These are phyloP conservation scores for Agrotis segetum DNA, from an alignment of 2,888 invertebrate species.

Conservation along the genomic window DNA sequence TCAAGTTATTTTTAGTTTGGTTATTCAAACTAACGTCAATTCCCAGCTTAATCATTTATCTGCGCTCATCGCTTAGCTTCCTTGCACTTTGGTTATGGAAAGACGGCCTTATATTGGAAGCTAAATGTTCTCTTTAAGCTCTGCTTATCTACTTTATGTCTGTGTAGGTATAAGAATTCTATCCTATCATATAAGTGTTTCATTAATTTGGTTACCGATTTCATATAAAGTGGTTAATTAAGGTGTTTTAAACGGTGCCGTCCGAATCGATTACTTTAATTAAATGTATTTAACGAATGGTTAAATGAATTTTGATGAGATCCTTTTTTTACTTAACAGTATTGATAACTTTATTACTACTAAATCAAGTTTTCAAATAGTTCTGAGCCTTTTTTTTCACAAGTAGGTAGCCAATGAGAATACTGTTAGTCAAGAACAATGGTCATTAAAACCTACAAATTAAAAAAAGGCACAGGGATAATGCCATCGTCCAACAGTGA, in stretches of 20 bases:
- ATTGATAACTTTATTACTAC: constrained; percentile 11
- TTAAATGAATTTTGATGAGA: constrained; percentile 45
- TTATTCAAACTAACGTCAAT: no score
- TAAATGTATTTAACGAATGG: constrained; percentile 39
- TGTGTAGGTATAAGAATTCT: constrained; percentile 75
- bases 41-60: background rate
- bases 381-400: background rate
- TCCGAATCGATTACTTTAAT: constrained; percentile 46
- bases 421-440: no score
- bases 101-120: constrained; percentile 64
- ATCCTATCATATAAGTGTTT: constrained; percentile 71
- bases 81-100: background rate
- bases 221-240: constrained; percentile 68
- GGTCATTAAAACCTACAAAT: no score
- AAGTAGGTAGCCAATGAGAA: no score
- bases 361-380: constrained; percentile 12
- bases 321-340: constrained; percentile 22
- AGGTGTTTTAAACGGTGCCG: constrained; percentile 64
- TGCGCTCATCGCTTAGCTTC: background rate
- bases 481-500: no score
- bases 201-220: constrained; percentile 65
- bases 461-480: no score
- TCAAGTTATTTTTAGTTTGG: no score
- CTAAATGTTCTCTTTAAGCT: constrained; percentile 75
- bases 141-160: constrained; percentile 81